phyloP scores from a whole-genome alignment of 2,113 vertebrate genomes.

The Cyprichromis sp. region DNA sequence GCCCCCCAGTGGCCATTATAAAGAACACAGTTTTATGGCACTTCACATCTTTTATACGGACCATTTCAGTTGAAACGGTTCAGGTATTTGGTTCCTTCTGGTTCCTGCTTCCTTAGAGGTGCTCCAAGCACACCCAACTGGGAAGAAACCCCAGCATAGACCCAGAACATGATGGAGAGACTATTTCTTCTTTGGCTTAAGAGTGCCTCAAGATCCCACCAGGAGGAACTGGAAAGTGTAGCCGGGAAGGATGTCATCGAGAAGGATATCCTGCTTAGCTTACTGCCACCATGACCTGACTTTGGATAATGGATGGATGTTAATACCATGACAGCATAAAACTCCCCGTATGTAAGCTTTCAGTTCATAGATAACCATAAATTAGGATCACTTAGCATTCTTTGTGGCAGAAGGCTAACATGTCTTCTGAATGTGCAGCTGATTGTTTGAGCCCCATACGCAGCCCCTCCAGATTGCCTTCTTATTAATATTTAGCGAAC shows the following conservation, averaged over 20 bases:
- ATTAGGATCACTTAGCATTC: neutral
- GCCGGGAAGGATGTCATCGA: neutral
- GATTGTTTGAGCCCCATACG: neutral
- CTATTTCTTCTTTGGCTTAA: neutral
- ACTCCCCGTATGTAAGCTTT: neutral
- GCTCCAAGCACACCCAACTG: neutral
- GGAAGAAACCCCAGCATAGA: neutral
- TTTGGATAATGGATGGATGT: neutral
- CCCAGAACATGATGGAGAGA: neutral
- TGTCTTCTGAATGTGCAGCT: neutral
- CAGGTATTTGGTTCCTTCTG: neutral
- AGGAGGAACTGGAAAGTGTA: neutral
- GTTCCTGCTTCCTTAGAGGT: fast-evolving
- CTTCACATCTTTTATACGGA: neutral
- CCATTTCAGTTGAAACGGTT: neutral
- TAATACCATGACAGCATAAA: neutral
- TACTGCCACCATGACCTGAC: fast-evolving
- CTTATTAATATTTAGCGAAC: neutral
- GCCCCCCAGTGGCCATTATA: neutral
- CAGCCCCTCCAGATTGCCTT: fast-evolving
- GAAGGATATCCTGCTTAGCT: fast-evolving
- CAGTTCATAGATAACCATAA: neutral
- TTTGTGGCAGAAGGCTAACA: neutral
- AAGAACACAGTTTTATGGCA: neutral
- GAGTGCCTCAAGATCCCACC: fast-evolving